phyloP scores from a whole-genome alignment of 2,888 invertebrate species.

The Phrixothrix hirtus region DNA sequence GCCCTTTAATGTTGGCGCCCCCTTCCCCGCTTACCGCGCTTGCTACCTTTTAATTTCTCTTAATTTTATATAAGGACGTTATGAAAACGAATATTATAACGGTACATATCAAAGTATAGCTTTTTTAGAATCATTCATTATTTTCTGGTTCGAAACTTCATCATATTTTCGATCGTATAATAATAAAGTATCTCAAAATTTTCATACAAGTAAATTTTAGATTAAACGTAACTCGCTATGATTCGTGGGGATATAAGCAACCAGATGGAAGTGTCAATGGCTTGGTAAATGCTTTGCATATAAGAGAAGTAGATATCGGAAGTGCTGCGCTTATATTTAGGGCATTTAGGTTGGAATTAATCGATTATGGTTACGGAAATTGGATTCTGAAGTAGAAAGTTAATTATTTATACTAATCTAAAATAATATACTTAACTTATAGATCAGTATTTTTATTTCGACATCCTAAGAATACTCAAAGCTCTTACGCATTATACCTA shows the following conservation, averaged over 20 bases:
- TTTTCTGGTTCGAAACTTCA: no score
- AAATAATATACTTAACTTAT: constrained; percentile 29
- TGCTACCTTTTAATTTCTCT: no score
- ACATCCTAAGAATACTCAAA: constrained; percentile 65
- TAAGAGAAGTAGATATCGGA: constrained; percentile 65
- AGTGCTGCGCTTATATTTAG: constrained; percentile 69
- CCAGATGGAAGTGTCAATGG: constrained; percentile 67
- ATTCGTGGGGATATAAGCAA: constrained; percentile 67
- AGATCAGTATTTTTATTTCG: constrained; percentile 71
- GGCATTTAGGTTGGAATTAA: constrained; percentile 59
- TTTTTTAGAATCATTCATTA: no score
- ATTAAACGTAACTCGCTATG: constrained; percentile 56
- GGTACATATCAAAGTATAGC: no score
- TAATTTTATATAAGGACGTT: no score
- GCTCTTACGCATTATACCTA: constrained; percentile 65
- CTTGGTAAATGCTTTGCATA: constrained; percentile 64
- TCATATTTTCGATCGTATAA: no score
- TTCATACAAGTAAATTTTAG: no score
- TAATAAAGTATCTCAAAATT: no score
- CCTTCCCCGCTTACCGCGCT: no score
- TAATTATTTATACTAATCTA: not conserved
- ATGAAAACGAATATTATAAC: no score
- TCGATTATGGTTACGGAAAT: constrained; percentile 60
- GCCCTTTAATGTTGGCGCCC: no score
- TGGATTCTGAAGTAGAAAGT: constrained; percentile 62